Conservation (phyloP, 2,113 vertebrate genomes). For the Odocoileus virginianus region DNA sequence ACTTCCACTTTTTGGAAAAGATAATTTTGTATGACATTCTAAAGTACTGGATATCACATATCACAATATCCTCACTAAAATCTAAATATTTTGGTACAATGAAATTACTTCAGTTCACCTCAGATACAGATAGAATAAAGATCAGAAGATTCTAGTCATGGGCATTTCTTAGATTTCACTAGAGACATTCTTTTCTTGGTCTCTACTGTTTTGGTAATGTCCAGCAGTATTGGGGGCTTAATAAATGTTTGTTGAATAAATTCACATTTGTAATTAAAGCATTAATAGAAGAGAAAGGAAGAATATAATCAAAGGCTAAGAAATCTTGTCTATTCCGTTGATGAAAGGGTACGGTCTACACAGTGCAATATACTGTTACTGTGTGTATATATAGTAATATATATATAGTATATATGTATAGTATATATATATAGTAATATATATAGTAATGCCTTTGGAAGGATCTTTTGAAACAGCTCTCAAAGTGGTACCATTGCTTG, state of each 20-base stretch:
- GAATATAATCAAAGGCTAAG: neutral
- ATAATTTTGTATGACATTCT: neutral
- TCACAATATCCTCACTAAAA: neutral
- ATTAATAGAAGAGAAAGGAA: neutral
- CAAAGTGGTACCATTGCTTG: neutral
- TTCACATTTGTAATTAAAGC: neutral
- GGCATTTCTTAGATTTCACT: neutral
- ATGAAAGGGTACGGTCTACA: neutral
- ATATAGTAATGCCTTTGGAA: neutral
- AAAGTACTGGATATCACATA: neutral
- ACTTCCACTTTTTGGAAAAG: neutral
- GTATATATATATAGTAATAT: no score
- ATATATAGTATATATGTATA: no score
- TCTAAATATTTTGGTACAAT: neutral
- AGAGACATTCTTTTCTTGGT: neutral
- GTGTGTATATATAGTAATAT: no score
- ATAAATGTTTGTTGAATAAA: conserved; percentile 9
- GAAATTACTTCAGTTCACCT: neutral
- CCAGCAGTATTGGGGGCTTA: neutral
- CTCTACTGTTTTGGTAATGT: neutral
- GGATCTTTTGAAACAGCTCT: neutral
- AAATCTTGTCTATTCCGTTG: neutral
- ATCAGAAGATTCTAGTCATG: neutral
- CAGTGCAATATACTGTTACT: neutral
- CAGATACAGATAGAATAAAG: neutral